phyloP scores from a whole-genome alignment of 2,888 invertebrate genomes.

The Drosophila peninsularis region DNA sequence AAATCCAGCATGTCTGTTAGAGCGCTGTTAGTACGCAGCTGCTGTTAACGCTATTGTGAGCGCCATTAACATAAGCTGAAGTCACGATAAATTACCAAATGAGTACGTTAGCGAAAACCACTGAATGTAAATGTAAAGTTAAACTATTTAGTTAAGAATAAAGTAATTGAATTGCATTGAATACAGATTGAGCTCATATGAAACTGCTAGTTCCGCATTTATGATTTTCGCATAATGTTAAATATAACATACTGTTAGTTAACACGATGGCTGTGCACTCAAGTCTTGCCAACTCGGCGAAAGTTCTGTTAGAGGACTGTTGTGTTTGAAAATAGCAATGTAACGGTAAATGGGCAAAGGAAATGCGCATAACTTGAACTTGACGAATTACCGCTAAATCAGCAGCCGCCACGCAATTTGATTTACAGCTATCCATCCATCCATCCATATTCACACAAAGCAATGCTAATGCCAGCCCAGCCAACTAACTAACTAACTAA shows the following conservation, averaged over 20 bases:
- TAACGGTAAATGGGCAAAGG: constrained; percentile 75
- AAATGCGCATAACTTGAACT: constrained; percentile 75
- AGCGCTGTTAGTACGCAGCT: constrained; percentile 1
- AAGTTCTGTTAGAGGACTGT: constrained; percentile 58
- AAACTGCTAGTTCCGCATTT: not conserved
- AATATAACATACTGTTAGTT: constrained; percentile 6
- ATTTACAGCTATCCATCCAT: constrained; percentile 47
- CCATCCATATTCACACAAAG: constrained; percentile 18
- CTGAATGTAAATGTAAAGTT: not conserved
- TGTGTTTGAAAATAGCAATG: constrained; percentile 35
- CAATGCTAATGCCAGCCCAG: constrained; percentile 24
- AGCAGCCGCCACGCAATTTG: constrained; percentile 53
- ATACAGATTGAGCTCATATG: too few relatives aligned
- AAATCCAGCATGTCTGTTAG: constrained; percentile 45
- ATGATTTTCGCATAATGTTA: not conserved
- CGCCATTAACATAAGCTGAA: not conserved
- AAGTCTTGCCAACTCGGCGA: constrained; percentile 38
- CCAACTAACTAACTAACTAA: constrained; percentile 1
- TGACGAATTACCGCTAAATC: constrained; percentile 53
- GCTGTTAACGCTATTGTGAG: constrained; percentile 26
- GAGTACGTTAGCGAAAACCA: not conserved
- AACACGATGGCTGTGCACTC: constrained; percentile 5
- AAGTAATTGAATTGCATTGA: not conserved
- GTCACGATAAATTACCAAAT: not conserved
- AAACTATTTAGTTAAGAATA: not conserved